Base-by-base conservation (phyloP, 2,888 invertebrate species). In the Hirtodrosophila duncani region DNA sequence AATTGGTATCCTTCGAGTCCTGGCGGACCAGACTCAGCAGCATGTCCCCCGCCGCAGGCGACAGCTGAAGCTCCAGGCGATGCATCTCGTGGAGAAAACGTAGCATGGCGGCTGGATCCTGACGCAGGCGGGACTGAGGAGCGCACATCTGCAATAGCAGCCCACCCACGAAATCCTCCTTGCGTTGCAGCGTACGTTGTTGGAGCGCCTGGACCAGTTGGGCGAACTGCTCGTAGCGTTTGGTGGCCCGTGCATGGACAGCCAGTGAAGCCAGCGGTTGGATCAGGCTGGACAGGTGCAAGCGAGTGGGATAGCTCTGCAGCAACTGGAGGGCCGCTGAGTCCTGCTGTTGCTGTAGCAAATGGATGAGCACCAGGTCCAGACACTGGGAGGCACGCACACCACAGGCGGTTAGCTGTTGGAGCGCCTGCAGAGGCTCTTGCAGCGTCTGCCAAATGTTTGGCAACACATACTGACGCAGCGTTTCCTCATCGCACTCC, bases 151-250 rank as follows among this genome's bases (percentile, higher is more conserved):
- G 83, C 38, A 89, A 85, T 2, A 92, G 71, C 58, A 91, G 89
- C 39, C 89, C 83, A 0, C 91, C 91, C 0, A 89, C 83, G 86
- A 90, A 89, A 69, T 91, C 90, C 24, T 88, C 88, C 14, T 86
- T 86, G 1, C 81, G 85, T 26, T 89, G 88, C 1, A 81, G 46
- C 0, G 88, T 86, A 61, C 87, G 88, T 0, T 80, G 79, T 1
- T 83, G 70, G 20, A 90, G 81, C 17, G 88, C 88, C 61, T 89
- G 88, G 5, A 91, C 71, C 5, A 89, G 80, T 34, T 87, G 86
- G 0, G 89, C 79, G 0, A 89, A 89, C 0, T 85, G 86, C n/a
- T 87, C 81, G 2, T 87, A 72, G 27, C 90, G 88, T 16, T 84
- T 85, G 13, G 88, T 89, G 0, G 83, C 86, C 0, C 88, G 79